Percentiles rank a stretch among this genome's conserved stretches.
phyloP scores from a whole-genome alignment of 1,140 invertebrate species.

The Phocides pigmalion region DNA sequence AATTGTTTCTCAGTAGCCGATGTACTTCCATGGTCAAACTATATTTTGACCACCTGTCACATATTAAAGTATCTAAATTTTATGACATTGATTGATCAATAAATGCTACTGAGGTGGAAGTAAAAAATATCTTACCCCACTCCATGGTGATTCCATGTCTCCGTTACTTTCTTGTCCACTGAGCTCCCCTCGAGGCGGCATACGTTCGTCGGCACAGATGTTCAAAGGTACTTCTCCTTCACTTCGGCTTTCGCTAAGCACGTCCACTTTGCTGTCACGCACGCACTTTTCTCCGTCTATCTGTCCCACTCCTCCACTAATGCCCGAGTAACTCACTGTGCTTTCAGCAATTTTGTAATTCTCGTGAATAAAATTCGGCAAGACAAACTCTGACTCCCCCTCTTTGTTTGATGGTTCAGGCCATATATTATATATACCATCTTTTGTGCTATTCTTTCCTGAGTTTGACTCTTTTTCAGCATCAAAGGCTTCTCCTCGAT shows the following conservation, averaged over 20 bases:
- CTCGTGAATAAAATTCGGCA: slow-evolving; percentile 78
- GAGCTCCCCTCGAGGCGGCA: slow-evolving; percentile 92
- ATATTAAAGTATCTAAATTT: too few species aligned
- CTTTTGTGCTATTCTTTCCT: slow-evolving; percentile 59
- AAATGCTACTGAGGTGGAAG: too few species aligned
- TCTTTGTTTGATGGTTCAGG: slow-evolving; percentile 73
- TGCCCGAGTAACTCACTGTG: slow-evolving; percentile 64
- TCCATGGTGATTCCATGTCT: slow-evolving; percentile 88
- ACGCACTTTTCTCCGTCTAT: slow-evolving; percentile 54
- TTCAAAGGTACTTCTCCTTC: slow-evolving; percentile 87
- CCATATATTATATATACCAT: slow-evolving; percentile 66
- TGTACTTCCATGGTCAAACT: too few species aligned
- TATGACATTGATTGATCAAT: too few species aligned
- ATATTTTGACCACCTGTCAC: too few species aligned
- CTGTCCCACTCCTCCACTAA: slow-evolving; percentile 44
- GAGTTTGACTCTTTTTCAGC: slow-evolving; percentile 60
- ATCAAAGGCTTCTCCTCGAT: slow-evolving; percentile 77
- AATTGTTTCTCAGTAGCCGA: too few species aligned
- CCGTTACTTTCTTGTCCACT: slow-evolving; percentile 93
- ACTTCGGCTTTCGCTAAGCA: slow-evolving; percentile 84
- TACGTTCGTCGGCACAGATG: slow-evolving; percentile 92
- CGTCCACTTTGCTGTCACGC: slow-evolving; percentile 73
- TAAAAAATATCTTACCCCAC: slow-evolving; percentile 66
- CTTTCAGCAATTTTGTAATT: slow-evolving; percentile 75
- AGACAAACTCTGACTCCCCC: slow-evolving; percentile 69